Conservation (phyloP, 2,113 vertebrate genomes). For the Hippopotamus amphibius region DNA sequence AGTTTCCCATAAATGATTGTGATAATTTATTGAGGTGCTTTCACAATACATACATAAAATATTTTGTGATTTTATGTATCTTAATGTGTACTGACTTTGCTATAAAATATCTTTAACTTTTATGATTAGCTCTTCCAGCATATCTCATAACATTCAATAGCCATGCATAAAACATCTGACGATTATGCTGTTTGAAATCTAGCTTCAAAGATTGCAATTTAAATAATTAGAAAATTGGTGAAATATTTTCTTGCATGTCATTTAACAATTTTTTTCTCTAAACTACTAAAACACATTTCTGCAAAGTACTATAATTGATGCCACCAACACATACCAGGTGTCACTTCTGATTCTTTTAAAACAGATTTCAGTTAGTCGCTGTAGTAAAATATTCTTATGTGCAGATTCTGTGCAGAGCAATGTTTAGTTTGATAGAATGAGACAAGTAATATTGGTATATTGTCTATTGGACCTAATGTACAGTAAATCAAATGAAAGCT, state of each 20-base stretch:
- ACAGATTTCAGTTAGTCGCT: constrained; percentile 40
- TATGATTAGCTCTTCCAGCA: not conserved
- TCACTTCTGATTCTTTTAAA: constrained; percentile 65
- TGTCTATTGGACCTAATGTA: not conserved
- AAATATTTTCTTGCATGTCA: constrained; percentile 69
- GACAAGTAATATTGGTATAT: not conserved
- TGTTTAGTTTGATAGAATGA: constrained; percentile 52
- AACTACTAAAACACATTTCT: constrained; percentile 52
- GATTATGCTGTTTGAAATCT: constrained; percentile 74
- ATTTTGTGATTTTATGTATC: constrained; percentile 17
- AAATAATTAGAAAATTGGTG: constrained; percentile 73
- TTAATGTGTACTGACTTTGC: constrained; percentile 22
- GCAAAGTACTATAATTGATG: constrained; percentile 70
- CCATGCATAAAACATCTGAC: constrained; percentile 73
- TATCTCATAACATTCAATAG: constrained; percentile 29
- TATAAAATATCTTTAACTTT: constrained; percentile 35
- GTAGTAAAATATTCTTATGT: constrained; percentile 55
- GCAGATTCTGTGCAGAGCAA: constrained; percentile 33
- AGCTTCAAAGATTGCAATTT: constrained; percentile 67
- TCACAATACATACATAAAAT: not conserved
- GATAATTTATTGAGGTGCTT: not conserved
- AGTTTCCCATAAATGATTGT: not conserved
- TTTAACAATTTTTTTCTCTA: constrained; percentile 2
- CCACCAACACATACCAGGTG: constrained; percentile 45
- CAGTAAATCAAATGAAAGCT: constrained; percentile 46